Evolutionary conservation across 2,888 invertebrate genomes (phyloP), one percentile per base, ranked within the genome.

Genomic region (Entomobrya multifasciata): DNA sequence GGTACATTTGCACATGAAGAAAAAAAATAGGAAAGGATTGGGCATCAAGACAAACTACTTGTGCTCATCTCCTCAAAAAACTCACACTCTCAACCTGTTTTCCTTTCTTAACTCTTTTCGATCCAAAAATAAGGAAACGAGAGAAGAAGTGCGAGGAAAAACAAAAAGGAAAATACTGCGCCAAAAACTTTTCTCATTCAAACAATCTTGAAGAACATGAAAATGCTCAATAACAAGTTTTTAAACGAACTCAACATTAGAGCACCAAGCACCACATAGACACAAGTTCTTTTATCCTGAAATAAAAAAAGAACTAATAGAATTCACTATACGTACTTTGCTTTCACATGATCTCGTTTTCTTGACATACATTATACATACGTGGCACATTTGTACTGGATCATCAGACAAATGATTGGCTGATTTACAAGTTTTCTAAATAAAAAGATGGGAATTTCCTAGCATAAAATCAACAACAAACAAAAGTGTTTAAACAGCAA

Each of bases 131-230:
- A 36, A 36, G 36, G 36, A 36, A 36, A 36, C n/a, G 36, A n/a
- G 36, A 36, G 65, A 65, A 36, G 17, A n/a, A n/a, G 65, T 6
- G 36, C 8, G 6, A 36, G 67, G 13, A 60, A 15, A 62, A 36
- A 25, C 11, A 27, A 30, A 49, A 5, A 36, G 49, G 55, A 30
- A 60, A 74, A 55, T 62, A 67, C 83, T 87, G 83, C 87, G 79
- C 83, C 79, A 87, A 87, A 83, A 87, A 87, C 55, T 83, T 87
- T 83, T 83, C 83, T 57, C 83, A 79, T 83, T 83, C 57, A 47
- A 84, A 47, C 74, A 82, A 77, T 77, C 86, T 77, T 65, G 57
- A 84, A 44, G 55, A 60, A 79, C 25, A 27, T 67, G 25, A 30
- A 76, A 76, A 76, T 52, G 72, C 49, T 44, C 65, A 49, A 36